Base-by-base conservation (phyloP, 2,888 invertebrate genomes). In the Sarcophaga rosellei region DNA sequence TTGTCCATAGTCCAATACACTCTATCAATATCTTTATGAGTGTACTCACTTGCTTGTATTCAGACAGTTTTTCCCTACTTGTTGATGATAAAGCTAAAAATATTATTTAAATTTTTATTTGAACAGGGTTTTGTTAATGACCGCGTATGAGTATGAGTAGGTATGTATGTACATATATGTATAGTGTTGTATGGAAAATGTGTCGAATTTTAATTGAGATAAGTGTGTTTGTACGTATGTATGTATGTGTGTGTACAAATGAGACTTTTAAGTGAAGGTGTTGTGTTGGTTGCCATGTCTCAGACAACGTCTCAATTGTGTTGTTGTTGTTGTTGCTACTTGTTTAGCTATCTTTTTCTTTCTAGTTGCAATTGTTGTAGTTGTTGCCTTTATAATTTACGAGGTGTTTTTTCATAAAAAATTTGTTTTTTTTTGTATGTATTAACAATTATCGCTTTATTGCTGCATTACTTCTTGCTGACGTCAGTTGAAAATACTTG, bases 401-500 rank as follows among this genome's bases (percentile, higher is more conserved):
- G 47, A 77, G 66, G 63, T 63, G 66, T 65, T 61, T 35, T 76
- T 59, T 81, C 20, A 15, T 15, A 4, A 53, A 4, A 53, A 53
- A 17, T 53, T 53, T 53, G 4, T 53, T 4, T 53, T 17, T 53
- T 53, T 53, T 53, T 53, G 15, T 17, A 17, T 53, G 1, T 11
- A 5, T 66, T 72, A 65, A 66, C 25, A 77, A 70, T 72, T 77
- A 78, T 78, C 62, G 35, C 44, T 77, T 77, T 83, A 66, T 82
- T 61, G 72, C 72, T 72, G 66, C 65, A 72, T 82, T 77, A 73
- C 61, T 83, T 59, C 17, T 44, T 66, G 77, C 82, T 83, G 82
- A 83, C 82, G 82, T 78, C 77, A 83, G 77, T 83, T n/a, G 77
- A 83, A 77, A 77, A 62, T 77, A 73, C 61, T 83, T 15, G 66